Percentiles rank a stretch among this genome's conserved stretches.
These are phyloP conservation scores for Drosophila asahinai DNA, from an alignment of 1,140 invertebrate genomes.

Conservation along the genomic window DNA sequence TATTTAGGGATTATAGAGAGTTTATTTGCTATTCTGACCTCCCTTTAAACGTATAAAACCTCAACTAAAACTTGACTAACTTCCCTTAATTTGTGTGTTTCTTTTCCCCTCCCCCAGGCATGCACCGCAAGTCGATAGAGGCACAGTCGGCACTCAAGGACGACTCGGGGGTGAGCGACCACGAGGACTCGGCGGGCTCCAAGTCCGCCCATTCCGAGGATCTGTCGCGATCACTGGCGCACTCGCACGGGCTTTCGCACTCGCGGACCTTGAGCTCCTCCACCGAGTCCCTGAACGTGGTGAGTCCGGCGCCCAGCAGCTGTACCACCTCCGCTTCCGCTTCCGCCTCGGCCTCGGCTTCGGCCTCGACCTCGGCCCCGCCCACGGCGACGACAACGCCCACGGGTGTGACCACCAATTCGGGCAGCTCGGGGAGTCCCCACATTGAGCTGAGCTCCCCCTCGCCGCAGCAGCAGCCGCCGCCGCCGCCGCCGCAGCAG, in stretches of 20 bases:
- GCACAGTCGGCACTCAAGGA: slow-evolving; percentile 97
- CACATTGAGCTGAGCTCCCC: slow-evolving; percentile 79
- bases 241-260: slow-evolving; percentile 40
- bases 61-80: not conserved
- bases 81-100: not conserved
- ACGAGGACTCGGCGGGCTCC: slow-evolving; percentile 76
- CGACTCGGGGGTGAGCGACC: slow-evolving; percentile 87
- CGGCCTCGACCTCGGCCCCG: slow-evolving; percentile 49
- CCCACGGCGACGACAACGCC: slow-evolving; percentile 63
- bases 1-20: not conserved
- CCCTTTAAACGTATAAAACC: not conserved
- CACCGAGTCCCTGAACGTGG: slow-evolving; percentile 78
- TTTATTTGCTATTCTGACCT: no score
- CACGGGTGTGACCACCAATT: slow-evolving; percentile 61
- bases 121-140: slow-evolving; percentile 99
- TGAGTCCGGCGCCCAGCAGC: slow-evolving; percentile 76
- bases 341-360: slow-evolving; percentile 55
- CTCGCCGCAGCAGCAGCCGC: slow-evolving; percentile 51
- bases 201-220: slow-evolving; percentile 76
- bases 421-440: slow-evolving; percentile 68
- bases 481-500: slow-evolving; percentile 31
- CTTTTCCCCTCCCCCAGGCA: slow-evolving; percentile 88
- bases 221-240: slow-evolving; percentile 26
- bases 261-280: slow-evolving; percentile 68
- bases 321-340: slow-evolving; percentile 58